Percentiles rank a stretch among this genome's conserved stretches.
phyloP scores from a whole-genome alignment of 2,888 invertebrate genomes.

The Euplexia lucipara region DNA sequence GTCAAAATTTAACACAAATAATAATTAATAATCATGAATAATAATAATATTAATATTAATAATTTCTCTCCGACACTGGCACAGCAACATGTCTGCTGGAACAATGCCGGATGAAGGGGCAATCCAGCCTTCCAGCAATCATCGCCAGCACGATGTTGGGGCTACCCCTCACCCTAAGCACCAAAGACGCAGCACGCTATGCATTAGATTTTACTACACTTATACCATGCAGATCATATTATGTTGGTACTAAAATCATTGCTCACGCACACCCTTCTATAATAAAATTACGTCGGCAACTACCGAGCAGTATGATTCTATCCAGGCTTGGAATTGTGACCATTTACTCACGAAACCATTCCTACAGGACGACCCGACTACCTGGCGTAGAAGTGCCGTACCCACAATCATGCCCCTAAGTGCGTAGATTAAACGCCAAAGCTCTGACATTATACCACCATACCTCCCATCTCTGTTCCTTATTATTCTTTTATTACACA shows the following conservation, averaged over 20 bases:
- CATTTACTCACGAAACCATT: constrained; percentile 51
- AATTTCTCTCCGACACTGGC: no score
- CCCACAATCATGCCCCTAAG: constrained; percentile 61
- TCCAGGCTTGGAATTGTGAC: constrained; percentile 49
- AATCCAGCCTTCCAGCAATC: no score
- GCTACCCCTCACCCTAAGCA: no score
- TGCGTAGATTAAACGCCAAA: constrained; percentile 67
- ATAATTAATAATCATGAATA: no score
- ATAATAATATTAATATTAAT: no score
- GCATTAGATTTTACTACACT: neutral
- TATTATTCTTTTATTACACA: constrained; percentile 75
- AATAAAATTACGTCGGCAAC: constrained; percentile 46
- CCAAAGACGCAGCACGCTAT: no score
- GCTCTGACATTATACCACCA: constrained; percentile 59
- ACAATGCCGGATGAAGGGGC: no score
- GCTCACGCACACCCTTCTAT: constrained; percentile 22
- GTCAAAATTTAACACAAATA: no score
- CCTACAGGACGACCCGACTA: constrained; percentile 29
- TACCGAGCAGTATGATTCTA: constrained; percentile 41
- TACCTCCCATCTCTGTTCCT: constrained; percentile 63
- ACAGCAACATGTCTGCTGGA: no score
- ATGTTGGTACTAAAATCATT: constrained; percentile 7
- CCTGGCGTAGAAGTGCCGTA: constrained; percentile 47
- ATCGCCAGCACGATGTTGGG: no score
- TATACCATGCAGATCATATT: neutral